These are phyloP conservation scores for Scylla paramamosain DNA, from an alignment of 1,140 invertebrate genomes.

Conservation along the genomic window DNA sequence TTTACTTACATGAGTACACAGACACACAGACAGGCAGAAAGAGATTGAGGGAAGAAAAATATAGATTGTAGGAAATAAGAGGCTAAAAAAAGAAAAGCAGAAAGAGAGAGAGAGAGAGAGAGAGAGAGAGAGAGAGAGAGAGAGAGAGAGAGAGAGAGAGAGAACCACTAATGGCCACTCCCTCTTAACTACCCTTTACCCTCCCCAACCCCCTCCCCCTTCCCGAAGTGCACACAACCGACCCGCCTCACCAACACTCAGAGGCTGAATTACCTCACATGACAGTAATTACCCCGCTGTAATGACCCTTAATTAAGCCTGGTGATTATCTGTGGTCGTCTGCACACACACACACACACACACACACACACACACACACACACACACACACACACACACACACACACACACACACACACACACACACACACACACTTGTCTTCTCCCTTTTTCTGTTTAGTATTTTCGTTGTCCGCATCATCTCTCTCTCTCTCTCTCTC, in stretches of 20 bases:
- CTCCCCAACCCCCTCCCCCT: too few species aligned
- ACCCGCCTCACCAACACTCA: neutral
- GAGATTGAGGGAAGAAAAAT: too few species aligned
- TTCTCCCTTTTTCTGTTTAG: too few species aligned
- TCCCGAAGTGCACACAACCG: neutral
- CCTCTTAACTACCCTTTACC: too few species aligned
- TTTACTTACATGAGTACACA: too few species aligned
- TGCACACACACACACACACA: constrained; percentile 3
- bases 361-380: constrained; percentile 20
- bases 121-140: neutral
- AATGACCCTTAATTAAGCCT: neutral
- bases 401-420: constrained; percentile 3
- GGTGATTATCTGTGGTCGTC: constrained; percentile 1
- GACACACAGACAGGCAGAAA: too few species aligned
- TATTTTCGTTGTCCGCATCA: too few species aligned
- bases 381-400: constrained; percentile 9
- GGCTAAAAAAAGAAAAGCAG: neutral
- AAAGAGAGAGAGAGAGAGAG: constrained; percentile 12
- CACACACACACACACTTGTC: neutral
- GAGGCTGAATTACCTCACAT: neutral
- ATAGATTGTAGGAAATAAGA: too few species aligned
- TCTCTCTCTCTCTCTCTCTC: too few species aligned
- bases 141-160: constrained; percentile 44
- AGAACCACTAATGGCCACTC: neutral
- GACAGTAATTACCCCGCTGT: neutral